Evolutionary conservation across 2,113 vertebrate genomes (phyloP), one percentile per base, ranked within the genome.

Genomic region (Polyodon spathula): DNA sequence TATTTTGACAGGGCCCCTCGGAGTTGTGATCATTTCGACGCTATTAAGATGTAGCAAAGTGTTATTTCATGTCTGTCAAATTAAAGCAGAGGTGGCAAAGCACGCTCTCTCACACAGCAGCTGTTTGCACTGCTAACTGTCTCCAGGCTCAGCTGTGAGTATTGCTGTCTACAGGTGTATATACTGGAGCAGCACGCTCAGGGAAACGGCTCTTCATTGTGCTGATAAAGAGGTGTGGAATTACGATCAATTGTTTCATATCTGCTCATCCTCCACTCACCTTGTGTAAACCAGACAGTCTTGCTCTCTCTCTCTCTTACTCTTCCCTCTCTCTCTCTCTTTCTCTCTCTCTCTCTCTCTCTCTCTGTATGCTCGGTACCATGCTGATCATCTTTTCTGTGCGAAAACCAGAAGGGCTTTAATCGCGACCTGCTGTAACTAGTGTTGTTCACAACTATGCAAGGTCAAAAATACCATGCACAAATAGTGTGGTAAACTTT

Each of bases 281-380:
- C 37, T 56, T 15, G 5, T 11, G 40, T 12, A 6, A 39, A 12
- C 14, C 17, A 10, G 37, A 60, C 12, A 60, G 5, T 44, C 53
- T 12, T 37, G 44, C 27, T 58, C 6, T 46, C 40, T 4, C 40
- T 54, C 15, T 1, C 54, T 43, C 50, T 61, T 63, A 59, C 66
- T 59, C 44, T 54, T 65, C 72, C 61, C 73, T 74, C 66, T 54
- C 63, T 54, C 53, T 46, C 64, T 69, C 42, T 73, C 64, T 70
- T 60, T 69, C 66, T 66, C 16, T 27, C 14, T 41, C 1, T 46
- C 50, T 16, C 17, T 61, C 14, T 58, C 8, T 60, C 64, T 71
- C 61, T 48, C 39, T 37, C 1, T 54, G 10, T 64, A 43, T 69
- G 5, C 11, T 10, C 7, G 10, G 11, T n/a, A 10, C 11, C 7